phyloP scores from a whole-genome alignment of 2,888 invertebrate species.

The Archaeoteleia sp. region DNA sequence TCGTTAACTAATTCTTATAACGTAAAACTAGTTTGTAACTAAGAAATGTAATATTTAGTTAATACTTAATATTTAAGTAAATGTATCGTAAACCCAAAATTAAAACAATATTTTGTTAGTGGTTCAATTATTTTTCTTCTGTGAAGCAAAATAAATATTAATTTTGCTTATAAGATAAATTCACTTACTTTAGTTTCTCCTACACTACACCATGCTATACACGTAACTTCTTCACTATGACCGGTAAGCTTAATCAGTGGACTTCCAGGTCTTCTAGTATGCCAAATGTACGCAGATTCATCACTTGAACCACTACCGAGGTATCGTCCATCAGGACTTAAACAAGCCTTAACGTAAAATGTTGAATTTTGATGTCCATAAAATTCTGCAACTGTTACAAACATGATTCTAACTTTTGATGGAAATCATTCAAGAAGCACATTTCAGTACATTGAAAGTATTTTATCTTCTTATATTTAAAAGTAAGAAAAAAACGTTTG shows the following conservation, averaged over 20 bases:
- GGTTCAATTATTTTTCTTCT: too few species aligned
- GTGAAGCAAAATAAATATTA: constrained; percentile 17
- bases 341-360: constrained; percentile 89
- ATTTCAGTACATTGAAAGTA: too few species aligned
- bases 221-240: constrained; percentile 90
- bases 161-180: constrained; percentile 1
- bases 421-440: too few species aligned
- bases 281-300: constrained; percentile 91
- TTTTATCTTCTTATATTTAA: too few species aligned
- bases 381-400: constrained; percentile 72
- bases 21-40: too few species aligned
- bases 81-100: too few species aligned
- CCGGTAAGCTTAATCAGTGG: constrained; percentile 84
- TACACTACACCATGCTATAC: constrained; percentile 85
- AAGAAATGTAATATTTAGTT: background rate
- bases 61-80: too few species aligned
- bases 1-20: too few species aligned
- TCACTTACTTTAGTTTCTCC: constrained; percentile 77
- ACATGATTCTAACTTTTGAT: too few species aligned
- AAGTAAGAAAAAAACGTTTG: too few species aligned
- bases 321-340: constrained; percentile 88
- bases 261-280: constrained; percentile 78
- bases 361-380: constrained; percentile 86
- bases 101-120: too few species aligned
- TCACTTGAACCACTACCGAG: constrained; percentile 93